phyloP scores from a whole-genome alignment of 2,888 invertebrate species.

The Lysandra bellargus region DNA sequence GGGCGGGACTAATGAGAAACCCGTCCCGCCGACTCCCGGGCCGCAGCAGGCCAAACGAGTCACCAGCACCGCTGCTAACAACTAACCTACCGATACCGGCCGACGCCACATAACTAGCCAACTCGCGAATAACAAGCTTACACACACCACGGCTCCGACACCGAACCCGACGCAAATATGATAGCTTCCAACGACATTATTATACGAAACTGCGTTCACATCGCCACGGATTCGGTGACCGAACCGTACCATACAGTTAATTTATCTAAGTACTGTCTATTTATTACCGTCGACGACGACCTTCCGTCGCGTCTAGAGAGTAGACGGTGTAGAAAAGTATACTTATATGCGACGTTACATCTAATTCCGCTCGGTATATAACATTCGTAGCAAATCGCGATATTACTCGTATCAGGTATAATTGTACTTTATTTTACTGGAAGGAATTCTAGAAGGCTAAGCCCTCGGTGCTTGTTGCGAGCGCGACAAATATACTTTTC shows the following conservation, averaged over 20 bases:
- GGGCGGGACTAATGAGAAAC: constrained; percentile 28
- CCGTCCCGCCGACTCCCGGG: constrained; percentile 32
- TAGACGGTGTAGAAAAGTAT: constrained; percentile 28
- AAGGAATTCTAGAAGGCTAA: constrained; percentile 30
- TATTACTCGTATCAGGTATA: constrained; percentile 15
- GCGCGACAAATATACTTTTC: constrained; percentile 27
- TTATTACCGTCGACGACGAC: not conserved
- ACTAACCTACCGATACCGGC: constrained; percentile 36
- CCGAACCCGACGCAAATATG: not conserved
- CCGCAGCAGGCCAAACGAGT: constrained; percentile 36
- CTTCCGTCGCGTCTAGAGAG: constrained; percentile 31
- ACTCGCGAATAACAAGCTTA: constrained; percentile 41
- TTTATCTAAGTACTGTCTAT: constrained; percentile 59
- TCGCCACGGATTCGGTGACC: not conserved
- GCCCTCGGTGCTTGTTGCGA: not conserved
- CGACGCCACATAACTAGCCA: constrained; percentile 34
- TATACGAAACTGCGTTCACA: not conserved
- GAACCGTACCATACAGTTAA: constrained; percentile 47
- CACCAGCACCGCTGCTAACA: constrained; percentile 39
- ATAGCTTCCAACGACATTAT: not conserved
- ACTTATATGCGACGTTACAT: constrained; percentile 9
- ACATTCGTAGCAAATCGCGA: constrained; percentile 20
- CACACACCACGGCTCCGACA: constrained; percentile 33
- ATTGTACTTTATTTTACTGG: constrained; percentile 34
- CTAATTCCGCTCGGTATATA: constrained; percentile 14